Evolutionary conservation across 1,140 invertebrate species (phyloP), one percentile per base, ranked within the genome.

Genomic region (Leptestheria dahalacensis): DNA sequence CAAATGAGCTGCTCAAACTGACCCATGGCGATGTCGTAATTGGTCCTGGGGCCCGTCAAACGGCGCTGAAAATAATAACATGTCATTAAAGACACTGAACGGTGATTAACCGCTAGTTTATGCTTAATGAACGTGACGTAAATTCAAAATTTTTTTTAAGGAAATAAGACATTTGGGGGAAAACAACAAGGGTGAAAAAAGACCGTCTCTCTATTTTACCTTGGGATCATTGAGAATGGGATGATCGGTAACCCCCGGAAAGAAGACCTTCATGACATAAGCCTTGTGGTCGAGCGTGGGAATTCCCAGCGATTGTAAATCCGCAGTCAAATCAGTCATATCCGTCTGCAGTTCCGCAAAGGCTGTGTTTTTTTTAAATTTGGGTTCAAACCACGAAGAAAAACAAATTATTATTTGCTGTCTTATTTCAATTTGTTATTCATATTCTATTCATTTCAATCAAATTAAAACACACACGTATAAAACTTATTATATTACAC

Each of bases 261-360:
- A 98, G 70, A 99, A 93, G 12, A 99, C 91, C 73, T 97, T 95
- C 87, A 97, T 96, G 49, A 97, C 91, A 70, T 97, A 98, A 68
- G 88, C 92, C 55, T 91, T 85, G 69, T 96, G 92, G 74, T 97
- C 91, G 48, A 96, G 74, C 6, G 91, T 94, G 3, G 95, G 94
- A 66, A 98, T 97, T 1, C 94, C 94, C 9, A 89, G 88, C 63
- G 88, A 91, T 73, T 94, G 90, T 60, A 97, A 77, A 75, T 98
- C 92, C 41, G 90, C 92, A 29, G 91, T 96, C 64, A 99, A 76
- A 73, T 98, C 95, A 50, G 91, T 94, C 88, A 99, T 97, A 73
- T 98, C 95, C 1, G 95, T 99, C 77, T 99, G 96, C 15, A 99
- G 77, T 74, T 99, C 96, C 18, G 94, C 94, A 80, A 99, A 99